A percentile compares a stretch with the other conserved stretches of the same genome.
These are phyloP conservation scores for Acholoe squamosa DNA, from an alignment of 2,888 invertebrate genomes.

Conservation along the genomic window DNA sequence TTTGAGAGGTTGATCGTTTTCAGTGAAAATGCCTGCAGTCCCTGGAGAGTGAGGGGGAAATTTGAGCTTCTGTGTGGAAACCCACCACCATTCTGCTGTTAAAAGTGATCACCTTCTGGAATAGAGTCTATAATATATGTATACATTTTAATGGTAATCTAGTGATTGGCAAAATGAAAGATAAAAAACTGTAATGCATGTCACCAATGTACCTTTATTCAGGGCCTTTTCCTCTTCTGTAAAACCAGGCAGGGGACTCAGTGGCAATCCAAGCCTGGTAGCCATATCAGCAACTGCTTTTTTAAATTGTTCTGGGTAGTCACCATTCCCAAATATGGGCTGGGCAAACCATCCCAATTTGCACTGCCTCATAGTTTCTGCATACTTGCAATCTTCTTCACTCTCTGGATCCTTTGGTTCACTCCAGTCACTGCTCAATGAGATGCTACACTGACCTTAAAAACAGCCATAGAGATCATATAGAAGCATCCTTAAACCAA, in stretches of 20 bases:
- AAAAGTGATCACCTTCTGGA: too few species aligned
- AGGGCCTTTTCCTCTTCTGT: slow-evolving; percentile 77
- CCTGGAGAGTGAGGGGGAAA: too few species aligned
- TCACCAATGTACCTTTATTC: slow-evolving; percentile 76
- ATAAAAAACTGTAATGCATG: too few species aligned
- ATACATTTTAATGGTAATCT: too few species aligned
- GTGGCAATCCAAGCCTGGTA: slow-evolving; percentile 61
- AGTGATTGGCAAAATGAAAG: too few species aligned
- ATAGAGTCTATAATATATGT: too few species aligned
- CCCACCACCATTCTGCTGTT: too few species aligned
- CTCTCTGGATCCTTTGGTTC: slow-evolving; percentile 69
- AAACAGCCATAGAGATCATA: too few species aligned
- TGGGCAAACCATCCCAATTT: slow-evolving; percentile 79
- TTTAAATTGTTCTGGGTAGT: slow-evolving; percentile 70
- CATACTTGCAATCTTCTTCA: slow-evolving; percentile 64
- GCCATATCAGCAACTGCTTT: not conserved
- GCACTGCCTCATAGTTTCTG: slow-evolving; percentile 67
- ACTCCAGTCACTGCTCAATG: slow-evolving; percentile 69
- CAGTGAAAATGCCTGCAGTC: too few species aligned
- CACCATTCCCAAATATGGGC: slow-evolving; percentile 78
- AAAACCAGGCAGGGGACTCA: slow-evolving; percentile 79
- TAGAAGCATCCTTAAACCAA: too few species aligned
- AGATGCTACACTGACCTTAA: slow-evolving; percentile 69
- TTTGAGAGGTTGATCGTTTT: too few species aligned
- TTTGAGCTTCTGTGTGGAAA: too few species aligned